phyloP scores from a whole-genome alignment of 2,797 vertebrate genomes.

The Zenarchopterus dispar region DNA sequence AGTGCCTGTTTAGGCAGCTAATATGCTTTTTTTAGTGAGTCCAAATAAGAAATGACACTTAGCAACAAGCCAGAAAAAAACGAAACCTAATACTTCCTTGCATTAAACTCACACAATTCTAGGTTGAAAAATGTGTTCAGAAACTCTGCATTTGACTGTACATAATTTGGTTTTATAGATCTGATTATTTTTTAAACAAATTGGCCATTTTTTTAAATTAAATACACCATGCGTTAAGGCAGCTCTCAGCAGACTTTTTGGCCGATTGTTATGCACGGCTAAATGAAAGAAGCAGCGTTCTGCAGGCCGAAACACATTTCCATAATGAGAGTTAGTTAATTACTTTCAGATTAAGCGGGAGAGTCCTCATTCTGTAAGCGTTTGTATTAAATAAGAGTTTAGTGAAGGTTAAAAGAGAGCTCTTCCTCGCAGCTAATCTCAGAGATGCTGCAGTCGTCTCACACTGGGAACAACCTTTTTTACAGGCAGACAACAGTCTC shows the following conservation, averaged over 20 bases:
- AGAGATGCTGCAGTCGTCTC: slow-evolving; percentile 43
- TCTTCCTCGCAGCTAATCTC: slow-evolving; percentile 47
- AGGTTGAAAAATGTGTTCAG: too few relatives aligned
- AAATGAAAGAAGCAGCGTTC: slow-evolving; percentile 31
- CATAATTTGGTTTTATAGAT: too few relatives aligned
- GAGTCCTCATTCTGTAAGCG: slow-evolving; percentile 38
- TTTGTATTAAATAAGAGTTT: slow-evolving; percentile 50
- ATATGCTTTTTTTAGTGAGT: too few relatives aligned
- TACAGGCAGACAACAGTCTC: slow-evolving; percentile 12
- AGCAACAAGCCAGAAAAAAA: too few relatives aligned
- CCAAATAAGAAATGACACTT: too few relatives aligned
- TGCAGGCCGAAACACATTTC: slow-evolving; percentile 37
- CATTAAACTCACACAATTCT: too few relatives aligned
- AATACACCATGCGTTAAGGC: too few relatives aligned
- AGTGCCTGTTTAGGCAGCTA: too few relatives aligned
- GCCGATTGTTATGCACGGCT: not conserved
- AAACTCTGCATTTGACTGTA: too few relatives aligned
- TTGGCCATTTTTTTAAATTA: too few relatives aligned
- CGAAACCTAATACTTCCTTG: too few relatives aligned
- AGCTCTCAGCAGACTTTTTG: slow-evolving; percentile 11
- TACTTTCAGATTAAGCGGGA: slow-evolving; percentile 57
- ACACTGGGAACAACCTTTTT: slow-evolving; percentile 15
- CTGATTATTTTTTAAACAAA: too few relatives aligned
- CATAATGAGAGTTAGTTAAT: slow-evolving; percentile 63
- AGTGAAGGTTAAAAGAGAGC: slow-evolving; percentile 51